phyloP scores from a whole-genome alignment of 2,113 vertebrate genomes.

The Centropus unirufus region DNA sequence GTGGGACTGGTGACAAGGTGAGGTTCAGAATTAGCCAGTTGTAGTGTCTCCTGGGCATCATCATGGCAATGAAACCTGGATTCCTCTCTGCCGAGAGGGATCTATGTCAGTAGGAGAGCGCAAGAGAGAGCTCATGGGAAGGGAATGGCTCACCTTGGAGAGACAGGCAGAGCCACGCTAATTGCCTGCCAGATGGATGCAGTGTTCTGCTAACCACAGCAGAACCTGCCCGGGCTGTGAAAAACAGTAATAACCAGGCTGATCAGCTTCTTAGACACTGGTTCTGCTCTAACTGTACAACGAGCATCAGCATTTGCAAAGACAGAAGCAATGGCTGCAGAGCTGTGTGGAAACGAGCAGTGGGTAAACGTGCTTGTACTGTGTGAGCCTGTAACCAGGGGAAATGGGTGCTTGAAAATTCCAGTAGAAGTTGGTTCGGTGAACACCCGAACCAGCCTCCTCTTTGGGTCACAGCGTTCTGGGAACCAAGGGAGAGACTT shows the following conservation, averaged over 20 bases:
- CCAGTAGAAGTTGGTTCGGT: background rate
- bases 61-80: background rate
- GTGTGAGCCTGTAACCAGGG: background rate
- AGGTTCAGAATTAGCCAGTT: background rate
- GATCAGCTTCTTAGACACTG: background rate
- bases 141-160: background rate
- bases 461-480: background rate
- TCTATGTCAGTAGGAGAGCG: background rate
- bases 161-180: background rate
- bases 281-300: background rate
- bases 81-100: background rate
- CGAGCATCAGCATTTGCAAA: background rate
- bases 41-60: background rate
- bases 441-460: background rate
- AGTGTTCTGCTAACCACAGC: background rate
- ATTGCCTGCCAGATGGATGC: conserved; percentile 37
- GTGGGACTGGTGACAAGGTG: background rate
- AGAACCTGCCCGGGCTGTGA: background rate
- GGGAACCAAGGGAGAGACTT: background rate
- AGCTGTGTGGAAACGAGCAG: background rate
- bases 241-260: background rate
- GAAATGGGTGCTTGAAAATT: background rate
- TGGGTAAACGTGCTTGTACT: background rate
- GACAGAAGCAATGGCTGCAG: background rate
- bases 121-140: background rate